Conservation (phyloP, 2,888 invertebrate species). For the Protodeltote pygarga region DNA sequence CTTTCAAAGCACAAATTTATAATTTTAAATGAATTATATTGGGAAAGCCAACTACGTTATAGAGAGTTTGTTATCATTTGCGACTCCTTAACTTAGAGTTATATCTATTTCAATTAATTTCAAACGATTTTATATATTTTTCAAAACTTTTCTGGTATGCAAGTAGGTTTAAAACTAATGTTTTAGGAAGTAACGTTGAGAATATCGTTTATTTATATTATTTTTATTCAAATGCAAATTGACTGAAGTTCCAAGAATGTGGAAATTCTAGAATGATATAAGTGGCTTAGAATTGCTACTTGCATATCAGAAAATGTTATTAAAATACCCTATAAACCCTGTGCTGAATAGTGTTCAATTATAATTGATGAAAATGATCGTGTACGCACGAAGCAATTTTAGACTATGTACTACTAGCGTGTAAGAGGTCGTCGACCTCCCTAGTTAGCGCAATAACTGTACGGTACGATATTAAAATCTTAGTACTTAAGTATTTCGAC, state of each 20-base stretch:
- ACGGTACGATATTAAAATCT: conserved; percentile 51
- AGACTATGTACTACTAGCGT: conserved; percentile 65
- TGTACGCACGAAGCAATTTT: conserved; percentile 74
- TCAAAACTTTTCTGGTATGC: conserved; percentile 26
- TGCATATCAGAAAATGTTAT: conserved; percentile 29
- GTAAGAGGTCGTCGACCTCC: conserved; percentile 57
- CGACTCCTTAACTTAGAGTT: conserved; percentile 27
- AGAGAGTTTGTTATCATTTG: conserved; percentile 24
- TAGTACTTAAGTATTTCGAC: conserved; percentile 75
- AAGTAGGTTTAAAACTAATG: conserved; percentile 19
- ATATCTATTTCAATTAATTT: conserved; percentile 18
- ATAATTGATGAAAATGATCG: conserved; percentile 51
- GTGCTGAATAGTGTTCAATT: conserved; percentile 63
- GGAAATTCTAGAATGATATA: conserved; percentile 10
- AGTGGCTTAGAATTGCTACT: conserved; percentile 19
- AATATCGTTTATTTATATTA: neutral
- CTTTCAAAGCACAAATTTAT: too few relatives aligned
- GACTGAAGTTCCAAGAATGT: conserved; percentile 29
- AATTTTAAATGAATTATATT: conserved; percentile 24
- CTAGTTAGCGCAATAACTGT: conserved; percentile 77
- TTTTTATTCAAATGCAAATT: conserved; percentile 10
- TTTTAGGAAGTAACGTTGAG: conserved; percentile 14
- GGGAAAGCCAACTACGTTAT: conserved; percentile 14
- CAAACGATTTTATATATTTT: conserved; percentile 34
- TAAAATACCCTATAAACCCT: conserved; percentile 40